These are phyloP conservation scores for Euproctis similis DNA, from an alignment of 2,888 invertebrate species.

Conservation along the genomic window DNA sequence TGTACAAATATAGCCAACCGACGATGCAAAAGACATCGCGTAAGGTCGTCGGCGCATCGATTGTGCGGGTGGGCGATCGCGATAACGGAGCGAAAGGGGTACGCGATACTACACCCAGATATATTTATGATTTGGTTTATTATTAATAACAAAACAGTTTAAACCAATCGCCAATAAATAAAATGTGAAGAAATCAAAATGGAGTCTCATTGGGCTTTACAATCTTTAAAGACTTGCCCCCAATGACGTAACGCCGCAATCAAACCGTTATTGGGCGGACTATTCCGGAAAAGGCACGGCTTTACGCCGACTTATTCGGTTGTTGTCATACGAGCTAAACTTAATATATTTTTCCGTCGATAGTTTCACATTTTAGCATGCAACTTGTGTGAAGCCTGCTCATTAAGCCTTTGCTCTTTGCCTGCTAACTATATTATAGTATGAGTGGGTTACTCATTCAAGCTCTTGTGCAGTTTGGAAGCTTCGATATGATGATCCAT, in stretches of 20 bases:
- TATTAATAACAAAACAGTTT: neutral
- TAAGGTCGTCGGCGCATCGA: conserved; percentile 24
- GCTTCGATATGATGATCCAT: conserved; percentile 28
- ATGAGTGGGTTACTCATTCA: no score
- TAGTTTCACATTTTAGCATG: conserved; percentile 49
- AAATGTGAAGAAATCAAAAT: conserved; percentile 10
- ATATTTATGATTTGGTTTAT: neutral
- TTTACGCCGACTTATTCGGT: conserved; percentile 36
- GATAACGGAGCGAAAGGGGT: conserved; percentile 19
- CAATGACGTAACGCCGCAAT: conserved; percentile 33
- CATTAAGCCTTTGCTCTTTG: conserved; percentile 28
- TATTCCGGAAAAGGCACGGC: conserved; percentile 39
- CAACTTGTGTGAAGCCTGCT: conserved; percentile 38
- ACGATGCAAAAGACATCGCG: conserved; percentile 35
- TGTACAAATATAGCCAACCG: conserved; percentile 25
- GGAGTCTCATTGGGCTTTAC: conserved; percentile 26
- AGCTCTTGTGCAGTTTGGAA: conserved; percentile 31
- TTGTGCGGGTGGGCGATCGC: conserved; percentile 20
- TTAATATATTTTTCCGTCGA: conserved; percentile 27
- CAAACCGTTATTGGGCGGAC: conserved; percentile 30
- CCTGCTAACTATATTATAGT: no score
- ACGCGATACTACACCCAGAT: conserved; percentile 5
- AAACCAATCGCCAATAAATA: conserved; percentile 1
- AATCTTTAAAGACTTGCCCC: conserved; percentile 26
- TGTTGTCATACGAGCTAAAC: conserved; percentile 33